Base-by-base conservation (phyloP, 1,140 invertebrate genomes). In the Rhagoletis pomonella region DNA sequence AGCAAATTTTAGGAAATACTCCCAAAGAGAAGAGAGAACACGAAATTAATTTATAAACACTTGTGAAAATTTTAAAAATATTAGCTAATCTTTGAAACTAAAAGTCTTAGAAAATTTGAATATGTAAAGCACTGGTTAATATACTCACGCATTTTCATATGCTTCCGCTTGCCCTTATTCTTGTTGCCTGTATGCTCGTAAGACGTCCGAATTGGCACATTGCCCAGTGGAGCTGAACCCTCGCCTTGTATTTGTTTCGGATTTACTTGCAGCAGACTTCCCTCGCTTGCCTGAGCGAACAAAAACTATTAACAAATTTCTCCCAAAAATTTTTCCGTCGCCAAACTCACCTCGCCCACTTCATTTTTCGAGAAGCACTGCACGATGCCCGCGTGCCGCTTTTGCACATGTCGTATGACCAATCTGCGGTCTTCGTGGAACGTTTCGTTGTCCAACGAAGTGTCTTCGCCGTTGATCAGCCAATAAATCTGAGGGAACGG, bases 361-460 rank as follows among this genome's bases (percentile, higher is more conserved):
- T 94, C 93, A 93, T 98, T 98, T 87, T 95, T 96, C 0, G 97
- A 97, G 89, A 98, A 97, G 91, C 97, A 98, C 90, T 98, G 97
- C 86, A 98, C 96, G 29, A 98, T 96, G 0, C 98, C 98, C 0
- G 97, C 97, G 90, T 98, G 97, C 3, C 95, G 94, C 90, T 97
- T 97, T 89, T 96, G 95, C 0, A 97, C 96, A 4, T 94, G 94
- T 1, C 94, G 94, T 87, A 98, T 95, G 29, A 94, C 92, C 9
- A 97, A 91, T 29, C 94, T 95, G 4, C 94, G 92, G 87, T 93
- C 94, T 39, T 92, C 89, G 29, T 93, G 89, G 59, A 92, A 93
- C 2, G 96, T 94, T 60, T 94, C 94, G 47, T 93, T 93, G 88
- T 96, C 95, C 85, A 93, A 94, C 4, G 93, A 91, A 2, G 96